These are phyloP conservation scores for Nephrotoma flavescens DNA, from an alignment of 2,888 invertebrate genomes.

Conservation along the genomic window DNA sequence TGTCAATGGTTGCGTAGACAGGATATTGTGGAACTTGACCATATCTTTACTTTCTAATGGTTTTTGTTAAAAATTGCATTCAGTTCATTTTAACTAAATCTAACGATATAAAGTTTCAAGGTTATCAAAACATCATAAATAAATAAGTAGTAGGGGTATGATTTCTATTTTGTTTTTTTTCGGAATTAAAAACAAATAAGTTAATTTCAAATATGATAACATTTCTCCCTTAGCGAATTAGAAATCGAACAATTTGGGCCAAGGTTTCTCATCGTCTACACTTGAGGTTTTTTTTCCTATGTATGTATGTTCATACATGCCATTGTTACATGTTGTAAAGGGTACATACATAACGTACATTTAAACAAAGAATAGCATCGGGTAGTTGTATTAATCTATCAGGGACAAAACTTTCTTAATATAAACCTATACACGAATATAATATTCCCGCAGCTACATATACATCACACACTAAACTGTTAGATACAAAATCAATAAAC, in stretches of 20 bases:
- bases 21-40: background rate
- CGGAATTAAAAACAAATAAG: background rate
- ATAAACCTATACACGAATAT: background rate
- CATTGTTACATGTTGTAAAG: background rate
- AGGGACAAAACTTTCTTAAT: background rate
- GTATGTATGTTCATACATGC: background rate
- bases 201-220: background rate
- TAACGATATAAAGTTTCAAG: background rate
- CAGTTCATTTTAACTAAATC: background rate
- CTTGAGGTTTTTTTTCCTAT: background rate
- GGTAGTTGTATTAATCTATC: background rate
- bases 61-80: background rate
- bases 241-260: background rate
- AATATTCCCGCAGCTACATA: background rate
- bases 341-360: no score
- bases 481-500: background rate
- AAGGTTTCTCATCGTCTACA: background rate
- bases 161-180: background rate
- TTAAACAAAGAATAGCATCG: background rate
- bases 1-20: background rate
- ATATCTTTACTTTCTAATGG: background rate
- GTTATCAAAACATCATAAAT: background rate
- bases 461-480: background rate
- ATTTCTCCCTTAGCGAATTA: background rate
- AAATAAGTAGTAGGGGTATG: background rate